Evolutionary conservation across 2,888 invertebrate genomes (phyloP), one percentile per base, ranked within the genome.

Genomic region (Heliconius sara): DNA sequence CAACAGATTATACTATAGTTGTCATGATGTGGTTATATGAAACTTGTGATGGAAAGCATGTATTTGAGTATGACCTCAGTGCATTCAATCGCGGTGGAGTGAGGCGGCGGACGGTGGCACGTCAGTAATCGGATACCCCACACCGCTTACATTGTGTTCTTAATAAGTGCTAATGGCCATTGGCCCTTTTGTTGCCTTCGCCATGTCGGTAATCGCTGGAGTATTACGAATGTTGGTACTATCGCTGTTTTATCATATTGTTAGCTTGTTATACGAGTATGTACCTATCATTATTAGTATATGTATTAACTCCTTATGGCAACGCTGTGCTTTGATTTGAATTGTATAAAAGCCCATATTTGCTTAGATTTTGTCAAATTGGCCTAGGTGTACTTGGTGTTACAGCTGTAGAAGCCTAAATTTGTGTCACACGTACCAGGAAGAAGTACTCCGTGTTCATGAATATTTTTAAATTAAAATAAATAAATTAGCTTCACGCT

Each of bases 121-220:
- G 67, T 34, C 34, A 70, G 77, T 73, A 78, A 78, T 78, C 78
- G 67, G 67, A 75, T 30, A 75, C 66, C 43, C 65, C 65, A 80
- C 74, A 70, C 83, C 78, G 85, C 79, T 73, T 76, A 78, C 81
- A 81, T 72, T 81, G 77, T 79, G 79, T 76, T 75, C 43, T 82
- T 82, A 82, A 80, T 82, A 82, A 82, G 80, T 80, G 82, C 78
- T 82, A 82, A 82, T 80, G 82, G 76, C 34, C 80, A 80, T 82
- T 77, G 82, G 79, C 78, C 80, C 78, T 80, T 65, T 80, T 77
- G 77, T 80, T 68, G 66, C 52, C 39, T 30, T 65, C 16, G 27
- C 71, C 47, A 34, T 66, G 73, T 25, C 43, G 27, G 47, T 66
- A 47, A 39, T 43, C 75, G 63, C 27, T 39, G 73, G 66, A 10